Evolutionary conservation across 2,797 vertebrate genomes (phyloP).

Genomic region (Echeneis naucrates): DNA sequence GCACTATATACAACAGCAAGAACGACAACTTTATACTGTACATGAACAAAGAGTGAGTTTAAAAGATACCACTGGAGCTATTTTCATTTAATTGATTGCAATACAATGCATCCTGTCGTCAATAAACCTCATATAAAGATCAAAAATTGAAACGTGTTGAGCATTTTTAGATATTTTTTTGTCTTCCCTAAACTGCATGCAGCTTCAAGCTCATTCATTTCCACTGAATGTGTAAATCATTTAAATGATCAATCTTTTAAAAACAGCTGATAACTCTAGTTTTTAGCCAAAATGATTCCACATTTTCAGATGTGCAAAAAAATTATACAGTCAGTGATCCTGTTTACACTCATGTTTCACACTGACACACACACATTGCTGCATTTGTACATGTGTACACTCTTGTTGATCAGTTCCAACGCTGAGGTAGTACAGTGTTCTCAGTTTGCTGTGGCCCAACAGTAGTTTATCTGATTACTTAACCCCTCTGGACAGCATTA

Average conservation of each 20-base stretch:
- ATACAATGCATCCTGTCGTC: not conserved
- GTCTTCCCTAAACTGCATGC: too few relatives aligned
- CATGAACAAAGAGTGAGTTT: too few relatives aligned
- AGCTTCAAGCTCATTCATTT: not conserved
- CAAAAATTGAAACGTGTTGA: not conserved
- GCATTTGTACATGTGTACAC: slow-evolving; percentile 14
- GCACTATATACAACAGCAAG: too few relatives aligned
- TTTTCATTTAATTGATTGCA: too few relatives aligned
- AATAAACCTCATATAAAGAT: not conserved
- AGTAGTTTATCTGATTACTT: too few relatives aligned
- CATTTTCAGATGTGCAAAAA: too few relatives aligned
- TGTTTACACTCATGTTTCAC: not conserved
- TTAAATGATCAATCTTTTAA: too few relatives aligned
- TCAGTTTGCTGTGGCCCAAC: slow-evolving; percentile 73
- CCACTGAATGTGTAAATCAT: not conserved
- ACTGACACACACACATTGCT: slow-evolving; percentile 1
- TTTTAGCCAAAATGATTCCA: too few relatives aligned
- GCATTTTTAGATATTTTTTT: too few relatives aligned
- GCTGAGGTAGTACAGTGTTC: slow-evolving; percentile 66
- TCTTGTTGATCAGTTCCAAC: slow-evolving; percentile 38
- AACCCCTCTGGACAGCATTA: too few relatives aligned
- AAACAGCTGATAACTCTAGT: too few relatives aligned
- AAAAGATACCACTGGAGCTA: not conserved
- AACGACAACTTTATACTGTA: not conserved
- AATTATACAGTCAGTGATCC: too few relatives aligned